Evolutionary conservation across 2,113 vertebrate genomes (phyloP).

Genomic region (Tretioscincus oriximinensis): DNA sequence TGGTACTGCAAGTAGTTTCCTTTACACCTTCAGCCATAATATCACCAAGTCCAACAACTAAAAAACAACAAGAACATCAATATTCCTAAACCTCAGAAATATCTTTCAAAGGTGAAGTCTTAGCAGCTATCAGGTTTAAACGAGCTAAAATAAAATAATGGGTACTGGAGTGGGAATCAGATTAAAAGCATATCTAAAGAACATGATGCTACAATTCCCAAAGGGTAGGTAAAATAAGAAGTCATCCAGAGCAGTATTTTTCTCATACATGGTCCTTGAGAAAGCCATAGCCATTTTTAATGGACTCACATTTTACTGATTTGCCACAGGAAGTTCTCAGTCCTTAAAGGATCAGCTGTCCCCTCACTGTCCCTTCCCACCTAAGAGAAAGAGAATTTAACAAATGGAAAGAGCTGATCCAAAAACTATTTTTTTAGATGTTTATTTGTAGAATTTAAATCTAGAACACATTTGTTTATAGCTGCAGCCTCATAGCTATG

Average conservation of each 20-base stretch:
- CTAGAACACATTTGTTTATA: conserved; percentile 14
- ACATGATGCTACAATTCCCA: conserved; percentile 37
- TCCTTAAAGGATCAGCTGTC: conserved; percentile 60
- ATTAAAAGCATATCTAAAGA: conserved; percentile 19
- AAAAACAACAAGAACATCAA: conserved; percentile 48
- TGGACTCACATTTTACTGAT: conserved; percentile 58
- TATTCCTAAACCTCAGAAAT: conserved; percentile 54
- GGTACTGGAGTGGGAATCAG: neutral
- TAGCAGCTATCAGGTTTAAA: conserved; percentile 11
- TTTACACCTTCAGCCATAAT: conserved; percentile 82
- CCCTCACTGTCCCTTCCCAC: conserved; percentile 61
- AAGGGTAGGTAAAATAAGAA: conserved; percentile 39
- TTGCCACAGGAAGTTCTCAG: conserved; percentile 56
- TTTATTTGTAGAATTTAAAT: conserved; percentile 10
- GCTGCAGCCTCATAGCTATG: conserved; percentile 6
- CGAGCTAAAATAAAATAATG: conserved; percentile 1
- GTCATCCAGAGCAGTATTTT: conserved; percentile 49
- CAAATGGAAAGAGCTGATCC: conserved; percentile 65
- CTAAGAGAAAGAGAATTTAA: conserved; percentile 62
- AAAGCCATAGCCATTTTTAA: conserved; percentile 36
- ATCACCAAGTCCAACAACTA: conserved; percentile 81
- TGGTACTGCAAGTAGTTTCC: conserved; percentile 74
- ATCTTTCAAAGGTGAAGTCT: neutral
- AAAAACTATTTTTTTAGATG: conserved; percentile 24
- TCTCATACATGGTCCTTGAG: conserved; percentile 41